Evolutionary conservation across 2,113 vertebrate species (phyloP).

Genomic region (Peromyscus polionotus): DNA sequence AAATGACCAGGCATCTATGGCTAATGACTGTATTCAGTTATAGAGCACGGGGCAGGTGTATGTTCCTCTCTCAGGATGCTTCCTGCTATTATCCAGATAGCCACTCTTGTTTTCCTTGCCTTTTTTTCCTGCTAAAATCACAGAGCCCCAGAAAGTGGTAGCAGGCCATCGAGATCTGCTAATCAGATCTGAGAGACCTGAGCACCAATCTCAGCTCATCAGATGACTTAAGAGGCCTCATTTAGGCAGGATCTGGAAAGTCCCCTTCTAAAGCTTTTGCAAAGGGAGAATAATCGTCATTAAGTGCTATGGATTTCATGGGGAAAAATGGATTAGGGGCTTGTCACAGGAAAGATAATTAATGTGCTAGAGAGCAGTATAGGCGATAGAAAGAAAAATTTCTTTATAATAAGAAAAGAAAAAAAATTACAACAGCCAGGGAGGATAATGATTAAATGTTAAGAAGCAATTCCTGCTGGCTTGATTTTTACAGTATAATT

Average conservation of each 20-base stretch:
- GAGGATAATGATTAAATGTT: conserved; percentile 72
- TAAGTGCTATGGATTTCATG: conserved; percentile 75
- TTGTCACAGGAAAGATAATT: conserved; percentile 76
- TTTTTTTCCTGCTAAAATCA: conserved; percentile 63
- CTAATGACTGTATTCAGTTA: conserved; percentile 72
- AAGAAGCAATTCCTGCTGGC: conserved; percentile 73
- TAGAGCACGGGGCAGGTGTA: conserved; percentile 34
- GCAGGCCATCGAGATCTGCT: conserved; percentile 55
- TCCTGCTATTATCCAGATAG: conserved; percentile 67
- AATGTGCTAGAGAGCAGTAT: conserved; percentile 58
- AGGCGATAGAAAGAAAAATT: conserved; percentile 76
- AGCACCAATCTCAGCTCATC: conserved; percentile 54
- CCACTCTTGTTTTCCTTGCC: conserved; percentile 70
- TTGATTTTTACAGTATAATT: conserved; percentile 79
- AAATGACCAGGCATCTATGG: conserved; percentile 62
- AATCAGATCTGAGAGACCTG: conserved; percentile 39
- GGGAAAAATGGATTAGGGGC: conserved; percentile 72
- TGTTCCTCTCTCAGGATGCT: conserved; percentile 15
- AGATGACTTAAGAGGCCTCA: conserved; percentile 65
- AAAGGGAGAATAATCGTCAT: conserved; percentile 81
- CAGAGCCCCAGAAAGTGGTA: conserved; percentile 54
- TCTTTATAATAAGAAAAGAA: conserved; percentile 73
- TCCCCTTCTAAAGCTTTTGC: conserved; percentile 58
- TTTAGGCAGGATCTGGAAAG: conserved; percentile 75
- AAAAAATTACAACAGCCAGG: conserved; percentile 67